Evolutionary conservation across 2,113 vertebrate species (phyloP).

Genomic region (Notarius quadriscutis): DNA sequence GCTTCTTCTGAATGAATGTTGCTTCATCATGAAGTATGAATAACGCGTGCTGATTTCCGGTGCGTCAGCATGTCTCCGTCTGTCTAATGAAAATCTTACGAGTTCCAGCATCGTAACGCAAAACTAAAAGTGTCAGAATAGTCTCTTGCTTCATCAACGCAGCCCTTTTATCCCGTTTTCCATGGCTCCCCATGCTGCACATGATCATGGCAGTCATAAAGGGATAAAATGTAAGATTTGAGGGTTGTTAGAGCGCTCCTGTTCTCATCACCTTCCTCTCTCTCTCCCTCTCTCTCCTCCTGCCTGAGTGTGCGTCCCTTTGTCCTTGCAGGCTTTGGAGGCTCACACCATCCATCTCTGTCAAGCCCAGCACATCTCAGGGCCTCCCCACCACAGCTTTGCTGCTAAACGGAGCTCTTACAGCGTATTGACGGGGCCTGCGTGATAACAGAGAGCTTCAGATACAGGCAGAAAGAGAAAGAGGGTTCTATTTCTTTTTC

Average conservation of each 20-base stretch:
- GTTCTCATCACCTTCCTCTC: constrained; percentile 47
- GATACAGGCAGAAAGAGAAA: constrained; percentile 30
- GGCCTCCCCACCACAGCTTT: constrained; percentile 66
- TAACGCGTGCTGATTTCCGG: neutral
- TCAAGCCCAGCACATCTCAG: constrained; percentile 75
- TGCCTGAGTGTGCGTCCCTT: constrained; percentile 73
- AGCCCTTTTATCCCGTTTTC: constrained; percentile 48
- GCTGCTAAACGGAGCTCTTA: constrained; percentile 78
- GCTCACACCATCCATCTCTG: constrained; percentile 85
- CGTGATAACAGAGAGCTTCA: constrained; percentile 51
- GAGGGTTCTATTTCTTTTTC: constrained; percentile 21
- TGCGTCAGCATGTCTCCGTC: neutral
- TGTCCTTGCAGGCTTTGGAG: constrained; percentile 82
- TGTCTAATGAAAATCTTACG: constrained; percentile 61
- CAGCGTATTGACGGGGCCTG: constrained; percentile 65
- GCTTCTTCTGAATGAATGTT: neutral
- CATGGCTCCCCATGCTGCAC: constrained; percentile 68
- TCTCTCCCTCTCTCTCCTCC: neutral
- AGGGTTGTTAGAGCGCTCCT: constrained; percentile 49
- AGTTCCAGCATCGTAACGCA: constrained; percentile 48
- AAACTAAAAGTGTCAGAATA: constrained; percentile 61
- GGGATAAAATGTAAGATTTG: constrained; percentile 59
- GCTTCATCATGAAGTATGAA: neutral
- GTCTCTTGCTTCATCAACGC: constrained; percentile 67
- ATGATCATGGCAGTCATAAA: constrained; percentile 62